phyloP scores from a whole-genome alignment of 1,140 invertebrate species.

The Monomorium pharaonis region DNA sequence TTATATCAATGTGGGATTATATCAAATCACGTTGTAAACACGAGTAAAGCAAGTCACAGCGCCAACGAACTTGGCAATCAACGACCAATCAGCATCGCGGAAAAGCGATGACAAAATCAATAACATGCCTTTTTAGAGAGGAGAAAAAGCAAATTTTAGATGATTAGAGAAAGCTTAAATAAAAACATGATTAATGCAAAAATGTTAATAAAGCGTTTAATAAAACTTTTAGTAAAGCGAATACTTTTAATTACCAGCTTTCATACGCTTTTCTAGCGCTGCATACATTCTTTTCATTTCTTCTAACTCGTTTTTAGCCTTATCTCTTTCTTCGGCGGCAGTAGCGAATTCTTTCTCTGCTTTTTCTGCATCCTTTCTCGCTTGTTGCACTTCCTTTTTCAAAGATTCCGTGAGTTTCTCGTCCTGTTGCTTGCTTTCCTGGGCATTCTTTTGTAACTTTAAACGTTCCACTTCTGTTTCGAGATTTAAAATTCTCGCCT shows the following conservation, averaged over 20 bases:
- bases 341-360: conserved; percentile 92
- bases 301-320: conserved; percentile 91
- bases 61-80: too few species aligned
- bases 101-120: too few species aligned
- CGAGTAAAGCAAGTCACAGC: too few species aligned
- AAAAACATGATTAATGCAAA: not conserved
- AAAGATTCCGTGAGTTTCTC: conserved; percentile 85
- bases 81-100: too few species aligned
- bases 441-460: conserved; percentile 83
- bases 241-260: conserved; percentile 76
- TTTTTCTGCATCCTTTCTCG: conserved; percentile 91
- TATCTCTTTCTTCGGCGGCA: conserved; percentile 91
- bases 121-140: too few species aligned
- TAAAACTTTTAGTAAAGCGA: not conserved
- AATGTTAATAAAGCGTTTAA: too few species aligned
- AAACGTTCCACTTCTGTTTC: conserved; percentile 91
- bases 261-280: conserved; percentile 88
- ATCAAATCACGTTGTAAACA: too few species aligned
- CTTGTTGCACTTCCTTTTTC: conserved; percentile 91
- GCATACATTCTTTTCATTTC: conserved; percentile 91
- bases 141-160: not conserved
- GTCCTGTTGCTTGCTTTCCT: conserved; percentile 87
- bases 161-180: not conserved
- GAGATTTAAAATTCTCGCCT: conserved; percentile 91
- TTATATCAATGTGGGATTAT: too few species aligned